These are phyloP conservation scores for Piprites chloris DNA, from an alignment of 2,113 vertebrate species.

Conservation along the genomic window DNA sequence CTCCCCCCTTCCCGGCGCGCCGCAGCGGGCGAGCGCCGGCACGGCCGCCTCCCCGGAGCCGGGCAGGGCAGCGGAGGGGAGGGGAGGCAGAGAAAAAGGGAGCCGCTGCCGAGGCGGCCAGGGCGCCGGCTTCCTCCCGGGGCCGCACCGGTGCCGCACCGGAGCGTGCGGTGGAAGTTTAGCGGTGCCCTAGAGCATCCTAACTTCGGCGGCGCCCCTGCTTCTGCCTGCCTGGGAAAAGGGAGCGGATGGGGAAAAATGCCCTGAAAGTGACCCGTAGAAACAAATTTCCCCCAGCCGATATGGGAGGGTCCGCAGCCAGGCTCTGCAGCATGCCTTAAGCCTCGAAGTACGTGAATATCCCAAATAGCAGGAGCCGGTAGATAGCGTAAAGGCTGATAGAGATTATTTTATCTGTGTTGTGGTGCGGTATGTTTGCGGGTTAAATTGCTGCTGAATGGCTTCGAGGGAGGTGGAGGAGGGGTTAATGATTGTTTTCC, in stretches of 20 bases:
- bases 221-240: background rate
- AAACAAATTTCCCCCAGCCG: background rate
- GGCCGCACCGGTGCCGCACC: background rate
- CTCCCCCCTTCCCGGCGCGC: background rate
- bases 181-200: constrained; percentile 11
- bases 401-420: background rate
- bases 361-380: background rate
- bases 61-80: background rate
- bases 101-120: background rate
- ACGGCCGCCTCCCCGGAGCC: background rate
- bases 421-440: background rate
- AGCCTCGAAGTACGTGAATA: background rate
- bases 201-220: constrained; percentile 10
- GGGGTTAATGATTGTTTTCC: constrained; percentile 21
- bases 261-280: background rate
- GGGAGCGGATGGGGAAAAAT: background rate
- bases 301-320: background rate
- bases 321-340: background rate
- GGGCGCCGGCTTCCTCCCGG: background rate
- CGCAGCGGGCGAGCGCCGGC: background rate
- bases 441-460: background rate
- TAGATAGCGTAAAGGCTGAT: background rate
- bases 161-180: constrained; percentile 35
- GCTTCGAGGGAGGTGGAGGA: background rate
- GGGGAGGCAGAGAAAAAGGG: background rate